Percentiles rank a stretch among this genome's conserved stretches.
Evolutionary conservation across 2,888 invertebrate species (phyloP).

Genomic region (Anaspis maculata): DNA sequence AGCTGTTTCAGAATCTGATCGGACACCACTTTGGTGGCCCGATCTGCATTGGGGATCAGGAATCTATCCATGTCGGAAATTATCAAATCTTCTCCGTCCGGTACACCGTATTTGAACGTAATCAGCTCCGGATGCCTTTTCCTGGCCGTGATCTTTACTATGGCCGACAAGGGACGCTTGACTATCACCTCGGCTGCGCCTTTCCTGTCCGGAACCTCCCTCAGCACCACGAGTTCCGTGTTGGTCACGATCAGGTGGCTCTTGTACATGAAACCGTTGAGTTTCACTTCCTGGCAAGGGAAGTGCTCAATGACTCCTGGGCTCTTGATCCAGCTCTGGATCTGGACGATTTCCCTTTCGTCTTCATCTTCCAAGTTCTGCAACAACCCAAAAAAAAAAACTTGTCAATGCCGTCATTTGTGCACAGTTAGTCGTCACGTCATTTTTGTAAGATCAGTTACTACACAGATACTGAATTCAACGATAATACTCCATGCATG

Average conservation of each 20-base stretch:
- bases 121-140: constrained; percentile 92
- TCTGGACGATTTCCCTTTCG: constrained; percentile 68
- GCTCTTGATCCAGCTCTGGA: constrained; percentile 73
- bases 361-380: constrained; percentile 50
- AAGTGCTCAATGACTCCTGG: constrained; percentile 80
- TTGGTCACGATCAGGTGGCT: constrained; percentile 81
- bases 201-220: constrained; percentile 66
- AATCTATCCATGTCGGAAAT: constrained; percentile 89
- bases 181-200: constrained; percentile 81
- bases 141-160: constrained; percentile 95
- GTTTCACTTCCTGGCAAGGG: constrained; percentile 85
- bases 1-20: constrained; percentile 71
- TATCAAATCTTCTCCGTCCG: constrained; percentile 68
- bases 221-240: constrained; percentile 76
- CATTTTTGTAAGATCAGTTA: no score
- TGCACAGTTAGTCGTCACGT: no score
- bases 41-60: constrained; percentile 83
- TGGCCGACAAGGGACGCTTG: constrained; percentile 78
- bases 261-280: constrained; percentile 81
- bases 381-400: constrained; percentile 14
- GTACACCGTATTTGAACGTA: constrained; percentile 91
- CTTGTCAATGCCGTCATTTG: background rate
- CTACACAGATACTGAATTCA: no score
- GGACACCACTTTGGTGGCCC: constrained; percentile 83
- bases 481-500: no score